Evolutionary conservation across 1,140 invertebrate genomes (phyloP), one percentile per base, ranked within the genome.

Genomic region (Thaumatotibia leucotreta): DNA sequence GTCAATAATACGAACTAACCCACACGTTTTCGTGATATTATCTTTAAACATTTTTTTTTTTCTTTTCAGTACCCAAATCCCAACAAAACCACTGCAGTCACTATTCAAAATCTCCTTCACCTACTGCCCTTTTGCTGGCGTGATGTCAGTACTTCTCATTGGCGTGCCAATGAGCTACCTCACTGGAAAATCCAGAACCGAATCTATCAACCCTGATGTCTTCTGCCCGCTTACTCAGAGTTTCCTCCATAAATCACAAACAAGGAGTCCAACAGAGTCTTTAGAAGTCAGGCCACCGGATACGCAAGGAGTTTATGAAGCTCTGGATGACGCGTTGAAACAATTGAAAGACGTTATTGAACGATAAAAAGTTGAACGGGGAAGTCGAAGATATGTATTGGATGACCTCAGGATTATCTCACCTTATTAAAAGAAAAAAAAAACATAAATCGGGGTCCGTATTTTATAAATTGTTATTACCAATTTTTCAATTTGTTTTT

Each of bases 101-200:
- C 77, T 91, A 1, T 91, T 90, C 66, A 65, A 82, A 17, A 91
- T 94, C 61, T 93, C 94, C 1, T 94, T 94, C 70, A 92, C 94
- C 54, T 94, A 93, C 66, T 94, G 93, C 69, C 93, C 92, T 2
- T 79, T 93, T 4, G 92, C 93, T 58, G 93, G 92, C 22, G 83
- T 89, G 0, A 33, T 90, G 6, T 74, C 87, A 0, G 88, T 89
- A 0, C 75, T 89, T 0, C 70, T 89, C 20, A 88, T 90, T 14
- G 88, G 84, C 8, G 72, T 91, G 0, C 78, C 85, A 10, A 86
- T 91, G 80, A 91, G 89, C 64, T 90, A 89, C 65, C 70, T 91
- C 17, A 89, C 83, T 4, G 87, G 87, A 1, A 89, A 89, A 52
- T 80, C 82, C 6, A 83, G 77, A 62, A 79, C 79, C 10, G 84